phyloP scores from a whole-genome alignment of 2,113 vertebrate genomes.

The Ciconia stormi region DNA sequence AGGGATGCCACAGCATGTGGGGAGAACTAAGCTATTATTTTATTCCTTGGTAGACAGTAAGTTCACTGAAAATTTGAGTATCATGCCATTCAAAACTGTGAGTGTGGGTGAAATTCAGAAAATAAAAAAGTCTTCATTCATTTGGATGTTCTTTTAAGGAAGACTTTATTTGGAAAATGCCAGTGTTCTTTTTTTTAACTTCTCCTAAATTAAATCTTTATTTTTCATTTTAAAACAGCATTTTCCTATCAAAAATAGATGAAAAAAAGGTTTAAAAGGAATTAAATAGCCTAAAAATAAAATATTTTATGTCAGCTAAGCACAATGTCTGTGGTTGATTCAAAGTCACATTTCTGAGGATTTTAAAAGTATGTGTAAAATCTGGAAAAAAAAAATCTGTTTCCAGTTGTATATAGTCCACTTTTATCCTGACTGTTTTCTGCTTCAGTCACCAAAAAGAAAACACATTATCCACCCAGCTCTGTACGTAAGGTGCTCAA shows the following conservation, averaged over 20 bases:
- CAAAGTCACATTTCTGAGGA: background rate
- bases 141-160: background rate
- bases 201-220: background rate
- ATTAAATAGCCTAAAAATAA: background rate
- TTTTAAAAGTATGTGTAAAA: slow-evolving; percentile 1
- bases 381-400: background rate
- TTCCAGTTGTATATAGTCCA: background rate
- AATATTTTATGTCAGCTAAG: background rate
- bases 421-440: background rate
- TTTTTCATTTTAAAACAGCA: background rate
- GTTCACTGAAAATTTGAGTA: background rate
- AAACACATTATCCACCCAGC: background rate
- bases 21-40: background rate
- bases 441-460: background rate
- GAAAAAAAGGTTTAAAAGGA: background rate
- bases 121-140: background rate
- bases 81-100: background rate
- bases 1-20: background rate
- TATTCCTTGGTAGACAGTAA: background rate
- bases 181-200: background rate
- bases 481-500: background rate
- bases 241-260: background rate
- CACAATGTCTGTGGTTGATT: background rate
- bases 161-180: background rate
- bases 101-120: background rate